These are phyloP conservation scores for Tupaia chinensis DNA, from an alignment of 2,113 vertebrate genomes.

Conservation along the genomic window DNA sequence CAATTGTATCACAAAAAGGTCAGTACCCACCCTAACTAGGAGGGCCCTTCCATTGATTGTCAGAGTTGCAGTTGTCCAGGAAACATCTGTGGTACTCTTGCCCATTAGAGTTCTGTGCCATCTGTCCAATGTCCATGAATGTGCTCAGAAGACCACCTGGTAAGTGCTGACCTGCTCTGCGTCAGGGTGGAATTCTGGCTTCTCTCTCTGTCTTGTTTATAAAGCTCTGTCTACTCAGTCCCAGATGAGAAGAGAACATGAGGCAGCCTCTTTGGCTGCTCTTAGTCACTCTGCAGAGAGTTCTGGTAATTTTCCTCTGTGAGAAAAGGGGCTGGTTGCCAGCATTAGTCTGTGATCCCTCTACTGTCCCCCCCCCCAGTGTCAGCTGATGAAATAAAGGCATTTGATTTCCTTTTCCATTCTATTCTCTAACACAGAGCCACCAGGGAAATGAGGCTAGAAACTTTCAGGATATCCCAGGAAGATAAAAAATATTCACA, in stretches of 20 bases:
- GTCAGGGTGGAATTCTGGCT: neutral
- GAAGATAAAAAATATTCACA: constrained; percentile 53
- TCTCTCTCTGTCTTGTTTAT: constrained; percentile 17
- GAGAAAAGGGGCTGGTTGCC: constrained; percentile 60
- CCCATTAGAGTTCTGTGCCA: accelerated
- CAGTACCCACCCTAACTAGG: accelerated
- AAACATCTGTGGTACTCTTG: neutral
- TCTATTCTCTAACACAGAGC: neutral
- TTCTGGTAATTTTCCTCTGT: constrained; percentile 82
- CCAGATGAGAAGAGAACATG: neutral
- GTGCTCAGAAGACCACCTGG: neutral
- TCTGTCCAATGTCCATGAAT: neutral
- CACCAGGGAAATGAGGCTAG: constrained; percentile 50
- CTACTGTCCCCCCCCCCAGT: neutral
- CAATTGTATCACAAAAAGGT: accelerated
- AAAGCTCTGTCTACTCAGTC: neutral
- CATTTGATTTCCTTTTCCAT: constrained; percentile 68
- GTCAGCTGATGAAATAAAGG: constrained; percentile 59
- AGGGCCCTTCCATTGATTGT: neutral
- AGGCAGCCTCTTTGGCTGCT: neutral
- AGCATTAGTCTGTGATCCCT: neutral
- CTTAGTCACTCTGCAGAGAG: constrained; percentile 30
- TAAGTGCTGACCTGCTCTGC: neutral
- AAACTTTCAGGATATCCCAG: constrained; percentile 52
- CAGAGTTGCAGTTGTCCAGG: neutral